phyloP scores from a whole-genome alignment of 1,140 invertebrate genomes.

The Aphaenogaster ashmeadi region DNA sequence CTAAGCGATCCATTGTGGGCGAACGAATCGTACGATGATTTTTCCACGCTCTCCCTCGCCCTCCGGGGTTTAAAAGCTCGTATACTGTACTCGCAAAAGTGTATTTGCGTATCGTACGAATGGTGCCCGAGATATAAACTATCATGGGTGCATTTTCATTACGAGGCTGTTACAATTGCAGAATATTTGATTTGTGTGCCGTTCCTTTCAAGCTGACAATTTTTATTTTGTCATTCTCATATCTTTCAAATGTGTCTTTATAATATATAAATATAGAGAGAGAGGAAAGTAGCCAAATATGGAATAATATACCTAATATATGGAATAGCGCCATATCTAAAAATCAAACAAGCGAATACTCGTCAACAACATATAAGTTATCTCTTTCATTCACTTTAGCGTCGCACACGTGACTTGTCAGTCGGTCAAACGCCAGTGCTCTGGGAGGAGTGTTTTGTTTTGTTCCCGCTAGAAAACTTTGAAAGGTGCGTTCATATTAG shows the following conservation, averaged over 20 bases:
- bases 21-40: constrained; percentile 69
- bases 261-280: background rate
- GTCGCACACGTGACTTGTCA: too few relatives aligned
- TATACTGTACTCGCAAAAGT: constrained; percentile 20
- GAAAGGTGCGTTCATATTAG: too few relatives aligned
- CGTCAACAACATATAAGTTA: too few relatives aligned
- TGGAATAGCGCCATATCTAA: too few relatives aligned
- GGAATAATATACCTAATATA: too few relatives aligned
- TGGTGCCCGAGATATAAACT: constrained; percentile 9
- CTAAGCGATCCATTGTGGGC: constrained; percentile 83
- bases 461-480: too few relatives aligned
- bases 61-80: constrained; percentile 37
- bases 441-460: too few relatives aligned
- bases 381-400: too few relatives aligned
- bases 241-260: background rate
- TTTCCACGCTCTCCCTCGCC: constrained; percentile 64
- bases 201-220: constrained; percentile 19
- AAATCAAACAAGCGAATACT: too few relatives aligned
- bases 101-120: constrained; percentile 10
- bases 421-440: too few relatives aligned
- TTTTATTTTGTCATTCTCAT: background rate
- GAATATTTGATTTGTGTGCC: background rate
- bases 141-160: background rate
- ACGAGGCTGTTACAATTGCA: background rate
- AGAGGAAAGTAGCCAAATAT: too few relatives aligned